phyloP scores from a whole-genome alignment of 2,113 vertebrate species.

The Struthio camelus region DNA sequence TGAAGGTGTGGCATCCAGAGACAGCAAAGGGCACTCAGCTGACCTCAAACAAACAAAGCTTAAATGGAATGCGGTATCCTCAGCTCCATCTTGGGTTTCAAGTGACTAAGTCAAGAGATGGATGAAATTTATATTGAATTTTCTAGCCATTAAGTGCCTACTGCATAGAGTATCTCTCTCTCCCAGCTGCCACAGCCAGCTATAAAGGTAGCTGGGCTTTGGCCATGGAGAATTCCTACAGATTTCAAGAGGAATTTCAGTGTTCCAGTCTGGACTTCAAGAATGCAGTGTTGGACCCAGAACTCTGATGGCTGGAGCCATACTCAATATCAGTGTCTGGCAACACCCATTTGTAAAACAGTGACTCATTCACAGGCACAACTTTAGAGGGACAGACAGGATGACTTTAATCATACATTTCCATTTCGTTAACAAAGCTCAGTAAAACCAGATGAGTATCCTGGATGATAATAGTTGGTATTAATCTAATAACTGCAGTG shows the following conservation, averaged over 20 bases:
- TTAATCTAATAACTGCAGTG: conserved; percentile 50
- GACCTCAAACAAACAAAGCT: conserved; percentile 48
- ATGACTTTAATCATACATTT: conserved; percentile 70
- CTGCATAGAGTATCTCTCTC: not conserved
- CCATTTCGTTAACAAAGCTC: conserved; percentile 61
- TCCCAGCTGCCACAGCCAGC: not conserved
- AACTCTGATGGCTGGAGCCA: conserved; percentile 57
- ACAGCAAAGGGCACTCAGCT: conserved; percentile 18
- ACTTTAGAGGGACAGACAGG: conserved; percentile 59
- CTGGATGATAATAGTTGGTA: conserved; percentile 52
- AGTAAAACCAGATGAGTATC: conserved; percentile 62
- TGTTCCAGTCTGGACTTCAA: conserved; percentile 49
- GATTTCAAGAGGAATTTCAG: conserved; percentile 59
- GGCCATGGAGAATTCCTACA: conserved; percentile 53
- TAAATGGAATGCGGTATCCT: conserved; percentile 54
- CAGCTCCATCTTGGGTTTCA: conserved; percentile 30
- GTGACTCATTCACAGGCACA: conserved; percentile 61
- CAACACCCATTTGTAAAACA: conserved; percentile 67
- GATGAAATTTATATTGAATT: conserved; percentile 4
- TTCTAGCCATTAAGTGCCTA: not conserved
- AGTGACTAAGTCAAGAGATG: conserved; percentile 40
- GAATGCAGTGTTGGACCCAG: conserved; percentile 37
- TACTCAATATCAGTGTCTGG: conserved; percentile 56
- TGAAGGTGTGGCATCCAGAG: conserved; percentile 21
- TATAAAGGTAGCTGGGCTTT: conserved; percentile 48